These are phyloP conservation scores for Microplitis manilae DNA, from an alignment of 2,888 invertebrate genomes.

Conservation along the genomic window DNA sequence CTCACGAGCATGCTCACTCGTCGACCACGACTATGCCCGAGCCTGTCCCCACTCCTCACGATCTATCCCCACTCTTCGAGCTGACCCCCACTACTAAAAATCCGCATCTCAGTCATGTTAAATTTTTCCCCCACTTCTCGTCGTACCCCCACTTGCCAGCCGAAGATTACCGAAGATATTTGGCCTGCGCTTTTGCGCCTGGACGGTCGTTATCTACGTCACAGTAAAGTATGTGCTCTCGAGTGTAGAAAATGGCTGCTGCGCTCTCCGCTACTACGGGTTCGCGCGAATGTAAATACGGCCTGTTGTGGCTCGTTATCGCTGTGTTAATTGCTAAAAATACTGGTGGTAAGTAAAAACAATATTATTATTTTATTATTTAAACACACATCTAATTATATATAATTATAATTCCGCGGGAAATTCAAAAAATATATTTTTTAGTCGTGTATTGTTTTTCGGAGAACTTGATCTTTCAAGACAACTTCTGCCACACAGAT, in stretches of 20 bases:
- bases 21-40: background rate
- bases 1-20: background rate
- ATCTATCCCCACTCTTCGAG: too few relatives aligned
- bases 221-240: constrained; percentile 70
- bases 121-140: background rate
- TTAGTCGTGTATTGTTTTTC: constrained; percentile 9
- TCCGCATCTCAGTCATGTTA: background rate
- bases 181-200: constrained; percentile 33
- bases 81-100: too few relatives aligned
- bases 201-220: constrained; percentile 44
- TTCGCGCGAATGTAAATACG: constrained; percentile 67
- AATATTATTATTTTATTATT: constrained; percentile 20
- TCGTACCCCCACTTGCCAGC: background rate
- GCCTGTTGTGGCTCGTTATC: constrained; percentile 62
- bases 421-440: background rate
- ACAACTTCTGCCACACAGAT: constrained; percentile 53
- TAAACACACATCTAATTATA: background rate
- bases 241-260: constrained; percentile 71
- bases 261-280: constrained; percentile 66
- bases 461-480: background rate
- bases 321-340: constrained; percentile 61
- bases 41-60: too few relatives aligned
- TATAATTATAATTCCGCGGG: background rate
- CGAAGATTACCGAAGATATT: constrained; percentile 31
- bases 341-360: constrained; percentile 63